Percentiles rank a stretch among this genome's conserved stretches.
phyloP scores from a whole-genome alignment of 1,140 invertebrate species.

The Diorhabda elongata region DNA sequence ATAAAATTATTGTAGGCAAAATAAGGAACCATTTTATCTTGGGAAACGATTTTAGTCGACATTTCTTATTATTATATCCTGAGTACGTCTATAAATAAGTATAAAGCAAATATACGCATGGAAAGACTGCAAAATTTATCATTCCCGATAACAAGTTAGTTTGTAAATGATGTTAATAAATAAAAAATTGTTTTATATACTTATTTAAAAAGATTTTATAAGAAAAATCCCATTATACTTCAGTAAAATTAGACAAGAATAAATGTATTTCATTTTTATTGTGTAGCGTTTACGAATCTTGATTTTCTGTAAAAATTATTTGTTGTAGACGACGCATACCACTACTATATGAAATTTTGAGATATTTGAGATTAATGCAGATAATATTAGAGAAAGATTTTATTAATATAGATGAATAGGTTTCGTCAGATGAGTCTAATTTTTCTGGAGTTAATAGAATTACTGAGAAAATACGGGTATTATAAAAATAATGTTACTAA shows the following conservation, averaged over 20 bases:
- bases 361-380: no score
- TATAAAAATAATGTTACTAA: conserved; percentile 35
- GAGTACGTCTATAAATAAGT: no score
- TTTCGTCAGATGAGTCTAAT: background rate
- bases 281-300: no score
- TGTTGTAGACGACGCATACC: no score
- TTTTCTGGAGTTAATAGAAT: conserved; percentile 31
- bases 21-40: no score
- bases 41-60: no score
- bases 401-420: no score
- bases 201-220: conserved; percentile 45
- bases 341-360: no score
- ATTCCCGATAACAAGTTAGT: conserved; percentile 38
- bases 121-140: conserved; percentile 36
- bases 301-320: no score
- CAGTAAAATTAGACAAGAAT: conserved; percentile 12
- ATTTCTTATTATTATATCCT: no score
- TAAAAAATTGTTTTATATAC: conserved; percentile 49
- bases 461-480: conserved; percentile 43
- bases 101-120: conserved; percentile 11
- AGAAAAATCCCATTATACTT: conserved; percentile 29
- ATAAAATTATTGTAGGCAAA: no score
- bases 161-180: conserved; percentile 48
- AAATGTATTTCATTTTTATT: background rate
- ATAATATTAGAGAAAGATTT: no score